Conservation (phyloP, 2,797 vertebrate genomes). For the Myotis findleyi region DNA sequence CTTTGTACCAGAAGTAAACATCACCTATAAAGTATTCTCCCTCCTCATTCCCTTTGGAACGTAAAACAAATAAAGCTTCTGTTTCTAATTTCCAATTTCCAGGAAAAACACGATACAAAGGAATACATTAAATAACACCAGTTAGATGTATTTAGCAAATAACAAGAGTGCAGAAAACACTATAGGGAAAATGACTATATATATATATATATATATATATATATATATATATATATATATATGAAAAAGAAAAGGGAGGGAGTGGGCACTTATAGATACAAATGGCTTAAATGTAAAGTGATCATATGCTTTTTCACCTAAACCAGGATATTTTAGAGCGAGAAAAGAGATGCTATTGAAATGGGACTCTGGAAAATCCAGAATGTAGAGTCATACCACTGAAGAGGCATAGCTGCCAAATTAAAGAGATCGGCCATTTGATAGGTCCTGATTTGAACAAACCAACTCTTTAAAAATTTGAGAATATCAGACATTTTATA, state of each 20-base stretch:
- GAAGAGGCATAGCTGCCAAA: not conserved
- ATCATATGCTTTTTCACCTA: not conserved
- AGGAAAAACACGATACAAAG: not conserved
- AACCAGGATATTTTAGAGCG: not conserved
- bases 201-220: too few relatives aligned
- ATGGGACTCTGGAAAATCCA: not conserved
- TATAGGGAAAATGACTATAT: not conserved
- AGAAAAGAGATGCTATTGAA: not conserved
- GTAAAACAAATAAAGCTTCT: conserved; percentile 5
- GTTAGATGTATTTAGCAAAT: not conserved
- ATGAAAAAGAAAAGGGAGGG: not conserved
- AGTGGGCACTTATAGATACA: not conserved
- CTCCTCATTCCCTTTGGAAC: not conserved
- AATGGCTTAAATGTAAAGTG: not conserved
- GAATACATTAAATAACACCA: not conserved
- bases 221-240: not conserved
- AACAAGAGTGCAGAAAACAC: not conserved
- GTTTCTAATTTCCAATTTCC: not conserved
- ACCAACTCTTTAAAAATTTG: not conserved
- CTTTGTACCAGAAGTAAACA: conserved; percentile 24
- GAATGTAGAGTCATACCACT: not conserved
- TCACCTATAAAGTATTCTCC: not conserved
- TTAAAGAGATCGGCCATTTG: not conserved
- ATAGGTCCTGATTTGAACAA: not conserved
- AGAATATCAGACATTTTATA: not conserved